Evolutionary conservation across 1,140 invertebrate species (phyloP), one percentile per base, ranked within the genome.

Genomic region (Bombus waltoni): DNA sequence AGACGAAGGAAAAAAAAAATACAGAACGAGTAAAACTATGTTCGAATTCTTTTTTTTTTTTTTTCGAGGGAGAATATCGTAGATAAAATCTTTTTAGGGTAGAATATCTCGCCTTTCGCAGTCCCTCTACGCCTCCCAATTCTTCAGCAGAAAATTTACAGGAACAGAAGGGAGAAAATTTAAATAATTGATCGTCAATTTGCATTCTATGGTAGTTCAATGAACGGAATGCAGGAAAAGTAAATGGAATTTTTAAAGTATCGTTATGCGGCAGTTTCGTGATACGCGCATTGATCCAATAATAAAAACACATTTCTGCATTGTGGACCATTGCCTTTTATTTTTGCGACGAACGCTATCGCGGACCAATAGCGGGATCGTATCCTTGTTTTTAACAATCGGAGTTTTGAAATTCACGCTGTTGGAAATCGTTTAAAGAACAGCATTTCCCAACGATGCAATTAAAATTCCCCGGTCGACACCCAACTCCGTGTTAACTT

Each of bases 281-380:
- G 18, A 53, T 53, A 53, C 22, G 47, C 18, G 18, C 47, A 53
- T 53, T 22, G 18, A 22, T 5, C 47, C 75, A 32, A 35, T 71
- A 68, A 79, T 59, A 71, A 72, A 80, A 80, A 79, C 44, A 10
- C 25, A 73, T 59, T 40, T 28, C 44, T 42, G 8, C 5, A 35
- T 22, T 10, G 35, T 13, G 59, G 11, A 28, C 22, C 40, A 57
- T 59, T 77, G 62, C 77, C 28, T n/a, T 83, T 68, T 78, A 83
- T 78, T 78, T 78, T 78, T 47, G 32, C n/a, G 53, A 53, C 62
- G 72, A 75, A 32, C 65, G 35, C 47, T 53, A 22, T 18, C 22
- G 22, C 47, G 47, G 5, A 22, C 47, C 47, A 22, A 53, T 53
- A 53, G 22, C 47, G 5, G 47, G 18, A 22, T 53, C 47, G 47